A percentile compares a stretch with the other conserved stretches of the same genome.
Conservation (phyloP, 64 coral and sea anemone species). For the Montipora foliosa region DNA sequence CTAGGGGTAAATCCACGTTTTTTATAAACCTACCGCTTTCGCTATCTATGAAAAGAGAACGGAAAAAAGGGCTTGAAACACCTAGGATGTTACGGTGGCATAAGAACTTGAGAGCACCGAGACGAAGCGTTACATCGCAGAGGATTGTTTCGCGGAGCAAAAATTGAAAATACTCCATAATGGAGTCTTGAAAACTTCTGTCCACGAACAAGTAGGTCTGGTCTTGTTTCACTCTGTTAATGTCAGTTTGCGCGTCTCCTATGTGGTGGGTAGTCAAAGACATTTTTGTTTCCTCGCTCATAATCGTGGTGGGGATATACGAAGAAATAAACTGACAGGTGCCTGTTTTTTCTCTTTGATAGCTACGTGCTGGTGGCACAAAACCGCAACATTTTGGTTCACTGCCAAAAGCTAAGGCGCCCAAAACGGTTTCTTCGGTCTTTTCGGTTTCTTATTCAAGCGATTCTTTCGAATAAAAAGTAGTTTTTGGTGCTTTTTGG, state of each 20-base stretch:
- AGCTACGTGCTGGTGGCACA: too few species aligned
- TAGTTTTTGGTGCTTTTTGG: too few species aligned
- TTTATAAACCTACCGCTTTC: constrained; percentile 89
- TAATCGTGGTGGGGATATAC: too few species aligned
- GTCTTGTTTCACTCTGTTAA: constrained; percentile 62
- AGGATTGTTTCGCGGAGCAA: constrained; percentile 63
- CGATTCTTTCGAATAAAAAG: too few species aligned
- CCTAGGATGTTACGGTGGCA: constrained; percentile 74
- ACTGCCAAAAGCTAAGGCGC: too few species aligned
- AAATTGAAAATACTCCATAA: constrained; percentile 70
- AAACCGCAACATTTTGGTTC: too few species aligned
- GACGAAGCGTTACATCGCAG: constrained; percentile 73
- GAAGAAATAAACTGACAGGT: too few species aligned
- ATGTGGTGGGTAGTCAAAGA: neutral
- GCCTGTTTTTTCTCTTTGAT: too few species aligned
- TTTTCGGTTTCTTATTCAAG: too few species aligned
- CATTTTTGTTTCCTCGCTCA: neutral
- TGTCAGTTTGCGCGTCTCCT: constrained; percentile 45
- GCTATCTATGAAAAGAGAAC: constrained; percentile 69
- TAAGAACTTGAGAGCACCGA: constrained; percentile 52
- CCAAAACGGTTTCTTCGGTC: too few species aligned
- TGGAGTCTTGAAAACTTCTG: constrained; percentile 29
- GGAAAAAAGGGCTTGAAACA: constrained; percentile 83
- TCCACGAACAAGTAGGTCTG: constrained; percentile 82
- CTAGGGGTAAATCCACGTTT: constrained; percentile 68